Evolutionary conservation across 53 echinoderm and acorn worm genomes (phyloP).

Genomic region (Pentamera pediparva): DNA sequence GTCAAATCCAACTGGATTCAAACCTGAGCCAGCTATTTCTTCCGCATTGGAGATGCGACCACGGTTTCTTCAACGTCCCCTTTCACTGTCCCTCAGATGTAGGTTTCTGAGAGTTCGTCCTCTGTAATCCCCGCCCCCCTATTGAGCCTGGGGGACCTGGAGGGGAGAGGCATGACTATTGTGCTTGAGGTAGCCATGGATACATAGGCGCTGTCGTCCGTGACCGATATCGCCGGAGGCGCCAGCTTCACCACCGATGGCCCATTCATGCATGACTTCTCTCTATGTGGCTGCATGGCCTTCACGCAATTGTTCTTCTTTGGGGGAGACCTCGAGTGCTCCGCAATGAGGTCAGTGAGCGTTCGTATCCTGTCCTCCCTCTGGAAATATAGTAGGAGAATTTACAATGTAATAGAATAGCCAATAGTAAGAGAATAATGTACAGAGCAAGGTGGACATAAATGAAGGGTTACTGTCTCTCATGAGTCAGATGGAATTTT

Average conservation of each 20-base stretch:
- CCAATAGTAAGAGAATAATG: neutral
- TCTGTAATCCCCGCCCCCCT: constrained; percentile 72
- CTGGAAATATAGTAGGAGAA: constrained; percentile 29
- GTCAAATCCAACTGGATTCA: too few species aligned
- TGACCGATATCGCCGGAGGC: constrained; percentile 73
- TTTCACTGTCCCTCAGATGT: constrained; percentile 92
- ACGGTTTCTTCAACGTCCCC: too few species aligned
- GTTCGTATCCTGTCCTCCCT: constrained; percentile 76
- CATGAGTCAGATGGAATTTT: too few species aligned
- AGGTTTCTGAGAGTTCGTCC: constrained; percentile 94
- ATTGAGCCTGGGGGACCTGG: constrained; percentile 46
- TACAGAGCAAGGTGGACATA: neutral
- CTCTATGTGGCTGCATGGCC: constrained; percentile 22
- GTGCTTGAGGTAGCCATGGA: constrained; percentile 67
- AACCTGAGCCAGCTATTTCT: too few species aligned
- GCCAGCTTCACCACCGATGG: constrained; percentile 68
- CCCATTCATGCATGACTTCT: constrained; percentile 16
- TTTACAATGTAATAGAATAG: neutral
- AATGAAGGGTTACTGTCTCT: neutral
- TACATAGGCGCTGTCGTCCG: constrained; percentile 90
- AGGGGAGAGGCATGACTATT: constrained; percentile 37
- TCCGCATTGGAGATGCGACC: too few species aligned
- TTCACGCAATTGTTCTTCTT: neutral
- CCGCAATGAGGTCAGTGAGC: constrained; percentile 67
- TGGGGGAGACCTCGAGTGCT: constrained; percentile 52